Percentiles rank a stretch among this genome's conserved stretches.
phyloP scores from a whole-genome alignment of 2,113 vertebrate species.

The Merops nubicus region DNA sequence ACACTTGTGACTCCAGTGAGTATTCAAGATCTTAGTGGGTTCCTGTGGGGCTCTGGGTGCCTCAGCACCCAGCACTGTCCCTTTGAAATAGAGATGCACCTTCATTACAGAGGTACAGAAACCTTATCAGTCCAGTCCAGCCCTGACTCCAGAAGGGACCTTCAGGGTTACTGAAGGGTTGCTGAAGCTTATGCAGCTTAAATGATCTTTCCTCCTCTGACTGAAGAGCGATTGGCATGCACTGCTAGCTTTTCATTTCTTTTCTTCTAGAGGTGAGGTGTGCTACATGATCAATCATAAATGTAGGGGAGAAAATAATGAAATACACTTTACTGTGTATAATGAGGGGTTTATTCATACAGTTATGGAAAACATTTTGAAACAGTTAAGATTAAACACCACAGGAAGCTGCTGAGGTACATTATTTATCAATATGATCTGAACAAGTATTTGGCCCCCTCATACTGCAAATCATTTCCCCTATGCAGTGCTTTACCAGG shows the following conservation, averaged over 20 bases:
- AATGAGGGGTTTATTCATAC: conserved; percentile 43
- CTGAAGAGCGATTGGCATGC: neutral
- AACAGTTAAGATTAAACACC: conserved; percentile 45
- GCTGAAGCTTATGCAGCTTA: neutral
- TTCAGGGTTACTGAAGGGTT: neutral
- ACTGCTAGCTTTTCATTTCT: neutral
- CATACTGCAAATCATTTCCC: conserved; percentile 29
- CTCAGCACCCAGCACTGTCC: too few relatives aligned
- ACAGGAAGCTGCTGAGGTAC: conserved; percentile 13
- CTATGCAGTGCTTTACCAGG: conserved; percentile 1
- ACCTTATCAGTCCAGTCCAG: neutral
- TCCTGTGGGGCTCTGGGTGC: neutral
- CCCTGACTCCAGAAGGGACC: neutral
- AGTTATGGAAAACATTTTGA: conserved; percentile 49
- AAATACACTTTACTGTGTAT: neutral
- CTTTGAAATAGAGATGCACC: neutral
- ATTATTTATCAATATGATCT: conserved; percentile 52
- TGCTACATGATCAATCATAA: neutral
- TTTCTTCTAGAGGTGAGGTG: neutral
- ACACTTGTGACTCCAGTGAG: neutral
- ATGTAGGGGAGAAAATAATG: neutral
- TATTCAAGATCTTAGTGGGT: accelerated
- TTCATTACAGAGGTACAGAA: neutral
- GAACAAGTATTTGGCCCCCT: neutral
- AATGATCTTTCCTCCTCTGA: neutral